Evolutionary conservation across 2,113 vertebrate species (phyloP), one percentile per base, ranked within the genome.

Genomic region (Gallinago media): DNA sequence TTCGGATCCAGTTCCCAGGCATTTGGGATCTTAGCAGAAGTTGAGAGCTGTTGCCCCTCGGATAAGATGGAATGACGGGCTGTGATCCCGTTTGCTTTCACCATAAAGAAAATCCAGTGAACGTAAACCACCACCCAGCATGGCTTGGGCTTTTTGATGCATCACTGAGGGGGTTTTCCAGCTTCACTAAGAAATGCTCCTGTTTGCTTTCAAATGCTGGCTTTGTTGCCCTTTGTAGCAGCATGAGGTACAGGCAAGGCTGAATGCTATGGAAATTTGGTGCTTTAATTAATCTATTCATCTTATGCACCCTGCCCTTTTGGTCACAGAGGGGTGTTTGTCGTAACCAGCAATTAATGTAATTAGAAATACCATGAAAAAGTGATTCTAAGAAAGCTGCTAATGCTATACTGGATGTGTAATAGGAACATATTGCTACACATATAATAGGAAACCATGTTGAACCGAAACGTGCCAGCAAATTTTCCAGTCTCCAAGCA

Each of bases 211-310:
- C 80, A 75, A 78, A 84, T 78, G 38, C n/a, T 78, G 72, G 75
- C 42, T 82, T 79, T 54, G 18, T 85, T 89, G 72, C 52, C 65
- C 85, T 85, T 88, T 55, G 49, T 58, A 92, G 55, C 44, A 79
- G 49, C 50, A 11, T 40, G 34, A 56, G 47, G 44, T 84, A 88
- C 79, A 40, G 56, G 38, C 34, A 59, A 72, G 49, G 68, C 71
- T 81, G 90, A 91, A 71, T 59, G 21, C 47, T 81, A 21, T 80
- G 86, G 80, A 93, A 92, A 84, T 92, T 68, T 92, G 83, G 44
- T 77, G 67, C 44, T 86, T 92, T 93, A 93, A 90, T 94, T 90
- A 74, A 84, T 92, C 72, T 67, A 12, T 73, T 88, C 15, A 2
- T 75, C 56, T 65, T 78, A 56, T 71, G 67, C 56, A 92, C 63